A percentile compares a stretch with the other conserved stretches of the same genome.
Conservation (phyloP, 2,113 vertebrate species). For the Galemys pyrenaicus region DNA sequence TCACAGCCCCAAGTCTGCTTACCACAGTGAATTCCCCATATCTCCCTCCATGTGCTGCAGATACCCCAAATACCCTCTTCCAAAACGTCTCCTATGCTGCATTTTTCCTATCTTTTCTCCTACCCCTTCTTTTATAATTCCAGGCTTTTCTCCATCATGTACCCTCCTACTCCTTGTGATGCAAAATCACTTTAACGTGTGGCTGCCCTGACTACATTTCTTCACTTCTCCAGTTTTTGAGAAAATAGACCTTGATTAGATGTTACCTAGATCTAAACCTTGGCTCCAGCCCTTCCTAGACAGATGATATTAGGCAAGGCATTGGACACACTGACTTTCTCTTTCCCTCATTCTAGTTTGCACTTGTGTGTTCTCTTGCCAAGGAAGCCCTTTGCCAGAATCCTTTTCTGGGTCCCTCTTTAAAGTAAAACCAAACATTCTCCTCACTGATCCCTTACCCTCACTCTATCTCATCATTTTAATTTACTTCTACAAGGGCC, state of each 20-base stretch:
- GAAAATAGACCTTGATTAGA: background rate
- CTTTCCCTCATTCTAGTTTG: background rate
- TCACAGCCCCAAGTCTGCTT: background rate
- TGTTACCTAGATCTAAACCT: background rate
- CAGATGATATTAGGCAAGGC: no score
- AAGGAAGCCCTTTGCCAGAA: background rate
- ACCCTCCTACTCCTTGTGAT: background rate
- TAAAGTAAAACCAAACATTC: background rate
- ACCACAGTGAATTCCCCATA: no score
- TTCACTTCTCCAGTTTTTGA: background rate
- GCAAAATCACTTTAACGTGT: background rate
- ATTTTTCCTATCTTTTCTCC: background rate
- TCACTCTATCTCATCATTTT: background rate
- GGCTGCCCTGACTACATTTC: background rate
- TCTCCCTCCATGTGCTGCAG: background rate
- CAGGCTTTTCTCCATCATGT: background rate
- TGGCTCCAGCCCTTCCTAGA: background rate
- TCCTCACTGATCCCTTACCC: background rate
- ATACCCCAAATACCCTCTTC: background rate
- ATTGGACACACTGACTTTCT: background rate
- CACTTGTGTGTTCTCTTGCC: background rate
- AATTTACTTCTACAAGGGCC: no score
- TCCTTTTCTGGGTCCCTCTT: background rate
- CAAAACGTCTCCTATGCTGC: background rate
- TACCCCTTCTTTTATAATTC: background rate